Evolutionary conservation across 2,888 invertebrate species (phyloP), one percentile per base, ranked within the genome.

Genomic region (Pollenia labialis): DNA sequence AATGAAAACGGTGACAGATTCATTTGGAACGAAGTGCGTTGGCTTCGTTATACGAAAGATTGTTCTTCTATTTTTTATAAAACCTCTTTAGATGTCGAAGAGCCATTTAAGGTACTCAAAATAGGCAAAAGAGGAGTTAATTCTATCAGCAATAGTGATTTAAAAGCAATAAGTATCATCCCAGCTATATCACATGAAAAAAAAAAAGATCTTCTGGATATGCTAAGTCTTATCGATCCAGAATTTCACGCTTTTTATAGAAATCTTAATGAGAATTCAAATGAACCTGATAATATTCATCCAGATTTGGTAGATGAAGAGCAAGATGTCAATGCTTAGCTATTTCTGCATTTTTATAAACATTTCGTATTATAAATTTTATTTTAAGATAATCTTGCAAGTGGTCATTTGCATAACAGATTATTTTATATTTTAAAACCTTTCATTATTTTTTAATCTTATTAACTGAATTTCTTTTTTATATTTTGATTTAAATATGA

Each of bases 161-260:
- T 68, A 74, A 64, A 66, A 82, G 58, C 46, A 58, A 54, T 82
- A 32, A 68, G 56, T 75, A 48, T 52, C 40, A 66, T 58, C 50
- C 81, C 68, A 56, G 68, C 74, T 82, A 82, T 82, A 82, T 75
- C 74, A 58, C 66, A 71, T 14, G 60, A n/a, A n/a, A 69, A 62
- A 80, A n/a, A 69, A 69, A 77, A 48, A 56, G 81, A 81, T 69
- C 75, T 87, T 69, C 81, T 85, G 64, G 80, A 69, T 60, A 76
- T 74, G 62, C 69, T 71, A 71, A 79, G 68, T 48, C 75, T 74
- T 58, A 82, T 75, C 69, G 64, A 69, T 75, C 76, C 81, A 75
- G 76, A 76, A 75, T 81, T 85, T 80, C 76, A 81, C 75, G 52
- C 75, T 62, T 85, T 85, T 85, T 85, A 80, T 75, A 48, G 71